Base-by-base conservation (phyloP, 2,113 vertebrate species). In the Okapia johnstoni region DNA sequence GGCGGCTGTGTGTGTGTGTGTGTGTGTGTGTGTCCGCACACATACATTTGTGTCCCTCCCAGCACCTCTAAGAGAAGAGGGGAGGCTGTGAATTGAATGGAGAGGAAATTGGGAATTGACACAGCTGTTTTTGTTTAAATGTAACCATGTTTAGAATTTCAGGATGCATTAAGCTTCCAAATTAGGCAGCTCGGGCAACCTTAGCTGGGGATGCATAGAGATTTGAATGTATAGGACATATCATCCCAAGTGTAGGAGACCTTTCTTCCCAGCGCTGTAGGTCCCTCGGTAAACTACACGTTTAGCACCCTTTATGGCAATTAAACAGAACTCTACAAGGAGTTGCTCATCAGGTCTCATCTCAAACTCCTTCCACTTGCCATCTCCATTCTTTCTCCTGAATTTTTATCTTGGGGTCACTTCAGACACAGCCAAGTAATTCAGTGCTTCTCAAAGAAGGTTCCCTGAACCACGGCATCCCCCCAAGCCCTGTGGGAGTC, bases 51-150 rank as follows among this genome's bases (percentile, higher is more conserved):
- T 57, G 83, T 90, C 90, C 80, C 86, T 95, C 93, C 73, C 66
- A 7, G 87, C 1, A 54, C 73, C 81, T 97, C 90, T 13, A 25
- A 93, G 70, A 85, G 73, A 87, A 85, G 80, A 88, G 76, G 96
- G 81, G 94, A n/a, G 21, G 61, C 80, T 97, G 90, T 94, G 97
- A 97, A 93, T 98, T 96, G 94, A 96, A 98, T 95, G 48, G 46
- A 96, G 73, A 2, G 97, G 94, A 97, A 98, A 94, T 93, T 60
- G 97, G 92, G 97, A 98, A 94, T 90, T 58, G 66, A 94, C 90
- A 93, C 77, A 94, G 54, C 80, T 97, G 94, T 7, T 97, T 98
- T 97, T 98, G 85, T 88, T 7, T 36, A 97, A 87, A 30, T 92
- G 80, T 79, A 97, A 15, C 85, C 95, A 93, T 97, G 97, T 98